Evolutionary conservation across 1,140 invertebrate species (phyloP), one percentile per base, ranked within the genome.

Genomic region (Drosophila nigromelanica): DNA sequence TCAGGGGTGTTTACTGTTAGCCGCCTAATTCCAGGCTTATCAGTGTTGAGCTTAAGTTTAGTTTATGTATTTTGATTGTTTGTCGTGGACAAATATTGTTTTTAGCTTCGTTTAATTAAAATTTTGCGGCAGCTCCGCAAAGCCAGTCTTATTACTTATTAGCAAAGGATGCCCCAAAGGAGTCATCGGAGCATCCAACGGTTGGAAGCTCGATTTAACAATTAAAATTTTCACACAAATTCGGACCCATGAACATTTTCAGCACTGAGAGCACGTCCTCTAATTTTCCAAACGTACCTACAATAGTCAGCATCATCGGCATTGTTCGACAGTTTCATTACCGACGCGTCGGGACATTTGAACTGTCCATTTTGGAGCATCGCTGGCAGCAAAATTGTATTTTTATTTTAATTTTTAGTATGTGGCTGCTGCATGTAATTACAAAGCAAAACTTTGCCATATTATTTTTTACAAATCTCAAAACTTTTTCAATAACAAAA

Each of bases 401-500:
- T 67, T 69, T 69, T 39, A 12, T 47, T 62, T 71, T 37, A 30
- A 64, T 60, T 33, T 59, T 37, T 42, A 67, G 71, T 68, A 10
- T 69, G 60, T 51, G 58, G 40, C 42, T 73, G 40, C 59, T 72
- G 82, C 78, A 87, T 87, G 82, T 89, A 87, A 87, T 87, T 87
- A 89, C 82, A 87, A 89, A 78, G 75, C 78, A 82, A 82, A 87
- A 87, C 78, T 82, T 87, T 76, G 61, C 67, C 82, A 76, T 82
- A 87, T 86, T 78, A 76, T 79, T 89, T 43, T 79, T 67, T 67
- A 69, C 76, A 79, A 82, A 86, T 78, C 78, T 62, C 54, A 66
- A 69, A 87, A 87, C 85, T 87, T 87, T 87, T 87, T 89, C 85
- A 87, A 87, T 87, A 87, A 89, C 66, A 83, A 83, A 86, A 86